A percentile compares a stretch with the other conserved stretches of the same genome.
phyloP scores from a whole-genome alignment of 2,888 invertebrate species.

The Nomada hirtipes region DNA sequence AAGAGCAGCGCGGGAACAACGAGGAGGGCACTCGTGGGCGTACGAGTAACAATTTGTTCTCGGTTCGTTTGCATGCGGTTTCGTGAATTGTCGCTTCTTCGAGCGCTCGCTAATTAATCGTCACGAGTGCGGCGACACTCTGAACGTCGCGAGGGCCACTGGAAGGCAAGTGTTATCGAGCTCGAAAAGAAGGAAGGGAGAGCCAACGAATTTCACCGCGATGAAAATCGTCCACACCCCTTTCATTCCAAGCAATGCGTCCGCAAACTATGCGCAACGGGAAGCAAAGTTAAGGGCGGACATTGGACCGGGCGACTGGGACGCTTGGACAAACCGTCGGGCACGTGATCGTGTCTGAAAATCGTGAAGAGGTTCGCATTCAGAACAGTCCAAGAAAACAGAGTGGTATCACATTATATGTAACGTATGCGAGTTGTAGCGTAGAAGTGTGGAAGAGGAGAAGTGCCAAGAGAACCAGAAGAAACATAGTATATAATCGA shows the following conservation, averaged over 20 bases:
- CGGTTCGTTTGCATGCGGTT: conserved; percentile 2
- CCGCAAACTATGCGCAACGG: background rate
- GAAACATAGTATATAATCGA: conserved; percentile 26
- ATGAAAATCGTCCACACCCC: background rate
- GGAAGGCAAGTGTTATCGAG: conserved; percentile 22
- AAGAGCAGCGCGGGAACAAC: conserved; percentile 7
- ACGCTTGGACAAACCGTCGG: conserved; percentile 24
- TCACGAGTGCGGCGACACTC: conserved; percentile 12
- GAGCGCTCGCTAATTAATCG: conserved; percentile 18
- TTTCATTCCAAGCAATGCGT: background rate
- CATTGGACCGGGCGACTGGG: background rate
- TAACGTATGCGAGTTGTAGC: conserved; percentile 30
- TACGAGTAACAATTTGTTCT: background rate
- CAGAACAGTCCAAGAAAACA: conserved; percentile 49
- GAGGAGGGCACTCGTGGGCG: background rate
- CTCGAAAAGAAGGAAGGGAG: background rate
- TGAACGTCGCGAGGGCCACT: conserved; percentile 8
- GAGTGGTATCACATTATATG: background rate
- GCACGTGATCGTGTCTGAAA: conserved; percentile 37
- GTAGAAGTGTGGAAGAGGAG: conserved; percentile 22
- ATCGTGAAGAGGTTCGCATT: conserved; percentile 53
- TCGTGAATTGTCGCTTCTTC: background rate
- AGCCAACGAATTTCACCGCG: background rate
- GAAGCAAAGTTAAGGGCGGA: background rate
- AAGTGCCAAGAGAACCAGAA: conserved; percentile 48